phyloP scores from a whole-genome alignment of 2,888 invertebrate species.

The Drosophila cognata region DNA sequence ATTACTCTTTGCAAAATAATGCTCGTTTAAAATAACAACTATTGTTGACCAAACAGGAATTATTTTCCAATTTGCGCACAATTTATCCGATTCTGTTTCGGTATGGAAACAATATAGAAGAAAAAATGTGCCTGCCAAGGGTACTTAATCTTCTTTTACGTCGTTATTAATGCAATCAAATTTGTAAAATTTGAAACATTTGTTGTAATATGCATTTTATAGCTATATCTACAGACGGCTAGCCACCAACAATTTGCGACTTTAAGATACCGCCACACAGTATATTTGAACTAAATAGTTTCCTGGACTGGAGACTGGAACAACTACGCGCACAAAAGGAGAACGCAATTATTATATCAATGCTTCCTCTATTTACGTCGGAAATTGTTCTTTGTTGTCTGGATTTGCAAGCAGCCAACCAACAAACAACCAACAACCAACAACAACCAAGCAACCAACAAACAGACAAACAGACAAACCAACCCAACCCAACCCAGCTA shows the following conservation, averaged over 20 bases:
- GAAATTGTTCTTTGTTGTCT: constrained; percentile 47
- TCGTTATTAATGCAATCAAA: not conserved
- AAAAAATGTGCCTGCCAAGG: not conserved
- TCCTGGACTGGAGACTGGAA: not conserved
- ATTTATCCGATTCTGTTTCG: not conserved
- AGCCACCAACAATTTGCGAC: constrained; percentile 14
- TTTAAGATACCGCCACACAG: constrained; percentile 6
- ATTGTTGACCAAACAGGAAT: not conserved
- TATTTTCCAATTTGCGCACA: not conserved
- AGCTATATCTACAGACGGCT: constrained; percentile 6
- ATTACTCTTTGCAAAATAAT: not conserved
- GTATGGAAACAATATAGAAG: not conserved
- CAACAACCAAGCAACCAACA: not conserved
- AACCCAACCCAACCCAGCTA: not conserved
- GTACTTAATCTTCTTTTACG: not conserved
- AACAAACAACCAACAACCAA: not conserved
- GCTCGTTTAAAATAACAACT: not conserved
- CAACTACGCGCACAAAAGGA: not conserved
- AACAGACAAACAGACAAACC: not conserved
- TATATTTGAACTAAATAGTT: constrained; percentile 13
- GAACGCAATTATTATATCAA: constrained; percentile 10
- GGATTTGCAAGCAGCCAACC: constrained; percentile 2
- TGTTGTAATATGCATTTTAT: not conserved
- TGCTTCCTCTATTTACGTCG: constrained; percentile 10
- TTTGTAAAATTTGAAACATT: not conserved